These are phyloP conservation scores for Poeciliopsis paucimaculata DNA, from an alignment of 2,797 vertebrate species.

Conservation along the genomic window DNA sequence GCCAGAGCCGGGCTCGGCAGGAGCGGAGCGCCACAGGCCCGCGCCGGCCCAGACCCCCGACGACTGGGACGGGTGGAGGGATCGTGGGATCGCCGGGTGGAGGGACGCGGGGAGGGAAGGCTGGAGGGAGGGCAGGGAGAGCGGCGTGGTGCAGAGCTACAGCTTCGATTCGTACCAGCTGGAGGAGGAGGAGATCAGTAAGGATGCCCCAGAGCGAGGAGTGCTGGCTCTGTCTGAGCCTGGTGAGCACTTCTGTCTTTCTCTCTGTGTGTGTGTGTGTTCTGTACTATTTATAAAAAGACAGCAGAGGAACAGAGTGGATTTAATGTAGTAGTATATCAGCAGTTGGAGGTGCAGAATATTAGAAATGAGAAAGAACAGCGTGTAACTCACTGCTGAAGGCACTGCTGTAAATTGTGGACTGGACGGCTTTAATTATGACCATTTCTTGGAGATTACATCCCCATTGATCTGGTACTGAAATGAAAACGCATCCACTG, in stretches of 20 bases:
- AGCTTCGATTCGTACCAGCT: slow-evolving; percentile 93
- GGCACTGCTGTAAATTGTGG: background rate
- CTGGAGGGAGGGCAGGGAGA: slow-evolving; percentile 70
- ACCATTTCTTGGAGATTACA: slow-evolving; percentile 9
- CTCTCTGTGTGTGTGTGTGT: background rate
- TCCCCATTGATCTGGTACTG: background rate
- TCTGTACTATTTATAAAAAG: slow-evolving; percentile 33
- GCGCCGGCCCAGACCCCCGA: slow-evolving; percentile 78
- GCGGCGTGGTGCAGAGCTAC: slow-evolving; percentile 90
- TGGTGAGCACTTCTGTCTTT: slow-evolving; percentile 77
- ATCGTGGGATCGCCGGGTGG: slow-evolving; percentile 65
- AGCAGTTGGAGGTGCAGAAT: background rate
- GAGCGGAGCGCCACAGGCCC: slow-evolving; percentile 85
- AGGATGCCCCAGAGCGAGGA: slow-evolving; percentile 84
- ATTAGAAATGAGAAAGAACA: background rate
- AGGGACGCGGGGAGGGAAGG: slow-evolving; percentile 66
- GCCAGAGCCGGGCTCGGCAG: slow-evolving; percentile 82
- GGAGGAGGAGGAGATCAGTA: slow-evolving; percentile 87
- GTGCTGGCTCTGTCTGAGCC: slow-evolving; percentile 87
- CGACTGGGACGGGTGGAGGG: slow-evolving; percentile 72
- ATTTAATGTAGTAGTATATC: slow-evolving; percentile 8
- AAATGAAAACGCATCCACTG: slow-evolving; percentile 3
- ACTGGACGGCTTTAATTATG: background rate
- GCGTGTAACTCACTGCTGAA: background rate
- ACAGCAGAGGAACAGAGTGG: slow-evolving; percentile 18